phyloP scores from a whole-genome alignment of 2,888 invertebrate genomes.

The Parochlus steinenii region DNA sequence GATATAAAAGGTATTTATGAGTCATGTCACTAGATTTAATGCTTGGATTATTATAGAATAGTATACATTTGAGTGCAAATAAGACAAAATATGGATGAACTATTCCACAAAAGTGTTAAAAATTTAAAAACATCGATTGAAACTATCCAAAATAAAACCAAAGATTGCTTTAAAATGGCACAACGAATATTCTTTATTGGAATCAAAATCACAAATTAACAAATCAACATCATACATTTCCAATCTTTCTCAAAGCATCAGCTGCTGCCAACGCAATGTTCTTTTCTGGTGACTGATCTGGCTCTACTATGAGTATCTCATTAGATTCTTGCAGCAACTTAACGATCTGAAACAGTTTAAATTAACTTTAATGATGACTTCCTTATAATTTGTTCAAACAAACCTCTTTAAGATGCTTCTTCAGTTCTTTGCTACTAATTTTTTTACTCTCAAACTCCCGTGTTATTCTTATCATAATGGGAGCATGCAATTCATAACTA shows the following conservation, averaged over 20 bases:
- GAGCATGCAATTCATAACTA: conserved; percentile 74
- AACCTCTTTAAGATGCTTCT: conserved; percentile 50
- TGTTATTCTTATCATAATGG: conserved; percentile 60
- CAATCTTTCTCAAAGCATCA: conserved; percentile 47
- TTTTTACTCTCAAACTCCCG: conserved; percentile 43
- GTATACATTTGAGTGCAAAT: too few species aligned
- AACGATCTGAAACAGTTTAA: conserved; percentile 14
- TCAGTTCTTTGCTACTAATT: conserved; percentile 42
- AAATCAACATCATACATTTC: conserved; percentile 21
- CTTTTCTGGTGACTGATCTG: conserved; percentile 52
- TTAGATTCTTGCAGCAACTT: conserved; percentile 47
- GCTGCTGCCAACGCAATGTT: conserved; percentile 51
- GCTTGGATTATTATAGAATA: too few species aligned
- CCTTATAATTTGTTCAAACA: not conserved
- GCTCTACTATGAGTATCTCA: conserved; percentile 51
- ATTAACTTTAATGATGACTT: not conserved
- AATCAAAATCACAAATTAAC: too few species aligned
- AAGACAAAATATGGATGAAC: too few species aligned
- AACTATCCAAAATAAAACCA: too few species aligned
- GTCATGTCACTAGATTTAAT: too few species aligned
- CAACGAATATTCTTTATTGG: too few species aligned
- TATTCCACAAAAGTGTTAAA: too few species aligned
- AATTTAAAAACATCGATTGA: too few species aligned
- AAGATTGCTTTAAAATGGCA: too few species aligned
- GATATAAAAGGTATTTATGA: too few species aligned